phyloP scores from a whole-genome alignment of 1,140 invertebrate species.

The Limonius californicus region DNA sequence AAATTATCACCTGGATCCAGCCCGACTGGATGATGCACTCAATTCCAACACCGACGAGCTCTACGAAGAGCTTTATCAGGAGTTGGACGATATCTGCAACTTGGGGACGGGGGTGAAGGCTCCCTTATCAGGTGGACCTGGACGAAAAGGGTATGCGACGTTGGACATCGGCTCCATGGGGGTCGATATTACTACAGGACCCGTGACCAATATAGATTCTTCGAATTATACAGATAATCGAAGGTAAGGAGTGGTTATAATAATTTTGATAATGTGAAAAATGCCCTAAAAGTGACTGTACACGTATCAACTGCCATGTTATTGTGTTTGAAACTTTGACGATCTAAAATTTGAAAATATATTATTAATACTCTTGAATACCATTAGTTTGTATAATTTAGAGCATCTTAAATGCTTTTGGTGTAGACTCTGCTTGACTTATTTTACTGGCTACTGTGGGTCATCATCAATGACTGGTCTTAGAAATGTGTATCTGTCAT shows the following conservation, averaged over 20 bases:
- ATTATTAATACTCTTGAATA: too few relatives aligned
- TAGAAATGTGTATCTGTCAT: too few relatives aligned
- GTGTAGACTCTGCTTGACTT: too few relatives aligned
- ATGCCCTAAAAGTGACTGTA: background rate
- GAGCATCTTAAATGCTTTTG: too few relatives aligned
- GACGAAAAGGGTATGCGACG: conserved; percentile 59
- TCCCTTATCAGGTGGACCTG: conserved; percentile 41
- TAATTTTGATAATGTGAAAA: background rate
- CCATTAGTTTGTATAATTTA: too few relatives aligned
- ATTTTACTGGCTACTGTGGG: too few relatives aligned
- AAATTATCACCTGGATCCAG: conserved; percentile 77
- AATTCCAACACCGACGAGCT: conserved; percentile 66
- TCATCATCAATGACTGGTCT: too few relatives aligned
- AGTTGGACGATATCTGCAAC: conserved; percentile 58
- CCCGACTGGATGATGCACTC: conserved; percentile 70
- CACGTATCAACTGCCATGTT: too few relatives aligned
- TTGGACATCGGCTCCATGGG: conserved; percentile 69
- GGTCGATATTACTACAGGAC: conserved; percentile 62
- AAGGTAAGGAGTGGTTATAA: conserved; percentile 47
- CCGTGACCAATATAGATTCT: conserved; percentile 55
- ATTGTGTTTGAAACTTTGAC: too few relatives aligned
- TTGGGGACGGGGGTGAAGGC: conserved; percentile 42
- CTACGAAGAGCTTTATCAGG: conserved; percentile 59
- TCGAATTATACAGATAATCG: conserved; percentile 61
- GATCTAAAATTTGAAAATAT: too few relatives aligned